Evolutionary conservation across 2,113 vertebrate genomes (phyloP).

Genomic region (Chionomys nivalis): DNA sequence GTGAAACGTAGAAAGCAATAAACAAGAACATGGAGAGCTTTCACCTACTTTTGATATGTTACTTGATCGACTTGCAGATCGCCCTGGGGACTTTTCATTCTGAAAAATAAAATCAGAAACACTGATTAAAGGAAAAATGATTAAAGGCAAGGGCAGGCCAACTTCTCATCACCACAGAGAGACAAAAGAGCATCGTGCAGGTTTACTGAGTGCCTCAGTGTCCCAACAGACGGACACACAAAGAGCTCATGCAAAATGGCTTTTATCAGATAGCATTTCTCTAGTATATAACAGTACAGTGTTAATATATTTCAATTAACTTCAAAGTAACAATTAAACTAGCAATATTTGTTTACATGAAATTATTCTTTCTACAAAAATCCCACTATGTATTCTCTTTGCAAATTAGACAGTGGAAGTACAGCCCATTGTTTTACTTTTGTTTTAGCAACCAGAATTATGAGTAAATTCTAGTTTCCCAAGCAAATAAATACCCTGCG

Average conservation of each 20-base stretch:
- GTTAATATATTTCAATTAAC: not conserved
- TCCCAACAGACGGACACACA: not conserved
- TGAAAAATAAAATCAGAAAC: slow-evolving; percentile 85
- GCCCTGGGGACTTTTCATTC: slow-evolving; percentile 92
- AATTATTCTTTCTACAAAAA: slow-evolving; percentile 39
- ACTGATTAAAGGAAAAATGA: slow-evolving; percentile 41
- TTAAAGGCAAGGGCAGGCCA: not conserved
- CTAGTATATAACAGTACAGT: not conserved
- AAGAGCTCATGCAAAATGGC: not conserved
- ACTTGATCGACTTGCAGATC: slow-evolving; percentile 95
- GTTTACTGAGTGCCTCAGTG: not conserved
- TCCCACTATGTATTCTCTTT: not conserved
- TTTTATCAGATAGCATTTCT: not conserved
- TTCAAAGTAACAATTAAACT: not conserved
- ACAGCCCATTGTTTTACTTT: not conserved
- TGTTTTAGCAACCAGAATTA: slow-evolving; percentile 17
- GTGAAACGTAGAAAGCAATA: not conserved
- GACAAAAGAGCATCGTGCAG: not conserved
- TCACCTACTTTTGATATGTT: slow-evolving; percentile 95
- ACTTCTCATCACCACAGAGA: not conserved
- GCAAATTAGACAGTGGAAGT: not conserved
- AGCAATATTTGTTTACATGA: slow-evolving; percentile 7
- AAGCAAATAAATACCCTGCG: not conserved
- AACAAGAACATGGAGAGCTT: slow-evolving; percentile 41
- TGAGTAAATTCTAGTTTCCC: not conserved